A percentile compares a stretch with the other conserved stretches of the same genome.
Evolutionary conservation across 2,888 invertebrate species (phyloP).

Genomic region (Eupithecia subumbrata): DNA sequence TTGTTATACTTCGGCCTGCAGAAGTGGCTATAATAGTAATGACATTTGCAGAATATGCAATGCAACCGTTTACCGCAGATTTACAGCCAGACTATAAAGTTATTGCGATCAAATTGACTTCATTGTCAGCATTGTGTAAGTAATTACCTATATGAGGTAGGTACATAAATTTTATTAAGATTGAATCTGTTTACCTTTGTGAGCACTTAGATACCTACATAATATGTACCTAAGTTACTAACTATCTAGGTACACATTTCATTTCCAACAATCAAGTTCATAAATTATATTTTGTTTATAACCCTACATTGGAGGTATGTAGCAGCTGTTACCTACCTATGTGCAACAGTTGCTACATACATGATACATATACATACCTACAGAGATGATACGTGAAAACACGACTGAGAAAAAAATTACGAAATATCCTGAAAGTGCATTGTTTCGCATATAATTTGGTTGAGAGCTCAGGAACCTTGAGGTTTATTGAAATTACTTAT

Average conservation of each 20-base stretch:
- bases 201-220: neutral
- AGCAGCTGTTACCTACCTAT: no score
- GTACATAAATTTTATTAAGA: neutral
- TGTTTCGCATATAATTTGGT: no score
- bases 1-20: constrained; percentile 89
- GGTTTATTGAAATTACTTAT: no score
- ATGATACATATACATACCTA: no score
- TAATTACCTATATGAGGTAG: constrained; percentile 40
- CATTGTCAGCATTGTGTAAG: constrained; percentile 86
- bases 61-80: constrained; percentile 84
- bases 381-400: no score
- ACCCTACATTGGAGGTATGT: no score
- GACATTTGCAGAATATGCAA: constrained; percentile 90
- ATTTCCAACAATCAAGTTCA: no score
- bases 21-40: constrained; percentile 90
- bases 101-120: constrained; percentile 85
- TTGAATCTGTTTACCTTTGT: neutral
- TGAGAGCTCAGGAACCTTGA: no score
- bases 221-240: neutral
- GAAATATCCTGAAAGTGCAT: no score
- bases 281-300: no score
- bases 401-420: no score
- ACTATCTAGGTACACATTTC: neutral
- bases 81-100: constrained; percentile 74
- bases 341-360: no score